Percentiles rank a stretch among this genome's conserved stretches.
Conservation (phyloP, 2,888 invertebrate genomes). For the Nephrotoma appendiculata region DNA sequence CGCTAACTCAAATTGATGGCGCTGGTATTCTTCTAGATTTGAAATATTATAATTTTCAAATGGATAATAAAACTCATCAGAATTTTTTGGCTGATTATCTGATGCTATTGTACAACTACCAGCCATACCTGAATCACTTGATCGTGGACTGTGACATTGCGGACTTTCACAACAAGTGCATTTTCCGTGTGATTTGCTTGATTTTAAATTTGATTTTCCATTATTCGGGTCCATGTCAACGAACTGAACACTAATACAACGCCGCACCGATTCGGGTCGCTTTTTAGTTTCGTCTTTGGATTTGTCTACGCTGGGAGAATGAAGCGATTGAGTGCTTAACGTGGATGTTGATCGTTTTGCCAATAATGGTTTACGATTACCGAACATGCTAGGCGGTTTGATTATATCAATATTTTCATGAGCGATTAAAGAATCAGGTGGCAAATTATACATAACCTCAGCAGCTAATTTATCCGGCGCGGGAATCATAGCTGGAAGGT, state of each 20-base stretch:
- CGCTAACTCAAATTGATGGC: neutral
- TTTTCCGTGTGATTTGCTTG: conserved; percentile 7
- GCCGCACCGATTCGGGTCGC: conserved; percentile 23
- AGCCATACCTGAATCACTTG: conserved; percentile 68
- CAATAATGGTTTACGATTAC: conserved; percentile 25
- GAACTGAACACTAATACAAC: conserved; percentile 37
- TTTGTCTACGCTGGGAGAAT: conserved; percentile 32
- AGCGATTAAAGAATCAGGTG: conserved; percentile 17
- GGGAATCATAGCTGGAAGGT: conserved; percentile 34
- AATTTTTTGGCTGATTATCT: conserved; percentile 38
- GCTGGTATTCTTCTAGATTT: neutral
- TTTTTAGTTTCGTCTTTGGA: conserved; percentile 2
- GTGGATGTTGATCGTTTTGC: conserved; percentile 21
- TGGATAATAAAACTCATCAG: conserved; percentile 13
- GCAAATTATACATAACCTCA: conserved; percentile 38
- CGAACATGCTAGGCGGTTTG: conserved; percentile 46
- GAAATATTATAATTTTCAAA: conserved; percentile 5
- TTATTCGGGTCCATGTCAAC: conserved; percentile 19
- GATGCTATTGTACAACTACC: conserved; percentile 65
- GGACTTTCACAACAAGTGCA: conserved; percentile 48
- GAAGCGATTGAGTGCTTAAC: conserved; percentile 39
- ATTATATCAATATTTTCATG: conserved; percentile 23
- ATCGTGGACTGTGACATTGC: conserved; percentile 51
- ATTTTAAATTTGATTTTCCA: neutral
- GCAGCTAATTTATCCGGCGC: conserved; percentile 39